Evolutionary conservation across 1,140 invertebrate genomes (phyloP).

Genomic region (Cyphomyrmex costatus): DNA sequence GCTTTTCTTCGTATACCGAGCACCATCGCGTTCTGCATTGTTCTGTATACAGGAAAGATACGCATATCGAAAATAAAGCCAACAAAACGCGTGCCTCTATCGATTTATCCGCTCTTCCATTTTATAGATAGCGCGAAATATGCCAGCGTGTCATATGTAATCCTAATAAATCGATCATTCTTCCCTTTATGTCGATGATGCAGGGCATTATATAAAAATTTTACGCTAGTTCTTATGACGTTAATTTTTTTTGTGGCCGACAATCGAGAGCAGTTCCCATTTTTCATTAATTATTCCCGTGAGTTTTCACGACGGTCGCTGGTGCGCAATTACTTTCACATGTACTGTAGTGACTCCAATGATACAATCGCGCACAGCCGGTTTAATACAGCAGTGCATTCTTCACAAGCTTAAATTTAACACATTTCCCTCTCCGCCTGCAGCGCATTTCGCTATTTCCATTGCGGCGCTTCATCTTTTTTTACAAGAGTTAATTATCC

Average conservation of each 20-base stretch:
- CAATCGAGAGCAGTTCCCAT: background rate
- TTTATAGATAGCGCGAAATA: conserved; percentile 25
- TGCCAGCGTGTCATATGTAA: background rate
- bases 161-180: conserved; percentile 19
- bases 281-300: conserved; percentile 54
- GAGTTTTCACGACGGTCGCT: conserved; percentile 7
- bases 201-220: conserved; percentile 29
- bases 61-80: conserved; percentile 6
- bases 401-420: conserved; percentile 64
- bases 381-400: conserved; percentile 35
- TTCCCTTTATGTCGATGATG: background rate
- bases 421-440: background rate
- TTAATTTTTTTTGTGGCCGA: background rate
- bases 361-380: conserved; percentile 38
- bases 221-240: conserved; percentile 30
- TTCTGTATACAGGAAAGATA: background rate
- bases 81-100: background rate
- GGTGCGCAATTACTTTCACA: conserved; percentile 44
- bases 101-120: conserved; percentile 1
- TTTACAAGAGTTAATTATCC: conserved; percentile 70
- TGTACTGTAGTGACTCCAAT: background rate
- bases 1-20: background rate
- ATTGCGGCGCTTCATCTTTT: conserved; percentile 18
- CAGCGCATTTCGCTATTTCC: background rate
- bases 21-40: background rate